These are phyloP conservation scores for Rhabdornis inornatus DNA, from an alignment of 2,113 vertebrate species.

Conservation along the genomic window DNA sequence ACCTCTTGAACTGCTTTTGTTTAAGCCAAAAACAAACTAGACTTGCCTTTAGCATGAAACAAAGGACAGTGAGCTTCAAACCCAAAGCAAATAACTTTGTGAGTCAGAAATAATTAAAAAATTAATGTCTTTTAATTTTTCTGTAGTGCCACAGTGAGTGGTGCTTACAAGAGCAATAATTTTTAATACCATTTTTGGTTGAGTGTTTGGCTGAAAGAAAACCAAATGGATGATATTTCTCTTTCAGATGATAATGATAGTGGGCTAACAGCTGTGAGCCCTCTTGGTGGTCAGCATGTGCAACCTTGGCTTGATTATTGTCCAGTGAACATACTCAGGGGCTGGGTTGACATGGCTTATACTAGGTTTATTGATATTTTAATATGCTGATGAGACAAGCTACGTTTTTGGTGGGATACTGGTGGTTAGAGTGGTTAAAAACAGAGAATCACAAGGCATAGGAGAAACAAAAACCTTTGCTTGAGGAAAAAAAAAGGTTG, in stretches of 20 bases:
- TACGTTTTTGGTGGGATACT: background rate
- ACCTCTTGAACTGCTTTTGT: background rate
- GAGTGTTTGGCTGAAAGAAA: background rate
- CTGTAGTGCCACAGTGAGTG: background rate
- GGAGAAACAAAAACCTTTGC: background rate
- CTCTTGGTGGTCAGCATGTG: background rate
- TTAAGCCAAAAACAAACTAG: background rate
- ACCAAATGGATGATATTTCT: background rate
- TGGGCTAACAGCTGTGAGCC: background rate
- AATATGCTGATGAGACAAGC: background rate
- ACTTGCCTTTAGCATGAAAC: background rate
- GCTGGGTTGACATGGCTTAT: background rate
- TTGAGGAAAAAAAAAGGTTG: background rate
- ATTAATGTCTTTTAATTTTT: background rate
- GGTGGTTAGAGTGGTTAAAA: conserved; percentile 6
- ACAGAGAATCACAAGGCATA: background rate
- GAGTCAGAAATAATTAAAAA: background rate
- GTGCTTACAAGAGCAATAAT: background rate
- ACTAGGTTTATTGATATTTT: background rate
- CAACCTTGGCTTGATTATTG: conserved; percentile 14
- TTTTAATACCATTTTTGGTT: background rate
- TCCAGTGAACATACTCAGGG: background rate
- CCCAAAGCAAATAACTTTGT: background rate
- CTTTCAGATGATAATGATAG: conserved; percentile 5
- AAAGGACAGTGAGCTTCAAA: background rate